Evolutionary conservation across 2,113 vertebrate species (phyloP), one percentile per base, ranked within the genome.

Genomic region (Halcyon malimbica): DNA sequence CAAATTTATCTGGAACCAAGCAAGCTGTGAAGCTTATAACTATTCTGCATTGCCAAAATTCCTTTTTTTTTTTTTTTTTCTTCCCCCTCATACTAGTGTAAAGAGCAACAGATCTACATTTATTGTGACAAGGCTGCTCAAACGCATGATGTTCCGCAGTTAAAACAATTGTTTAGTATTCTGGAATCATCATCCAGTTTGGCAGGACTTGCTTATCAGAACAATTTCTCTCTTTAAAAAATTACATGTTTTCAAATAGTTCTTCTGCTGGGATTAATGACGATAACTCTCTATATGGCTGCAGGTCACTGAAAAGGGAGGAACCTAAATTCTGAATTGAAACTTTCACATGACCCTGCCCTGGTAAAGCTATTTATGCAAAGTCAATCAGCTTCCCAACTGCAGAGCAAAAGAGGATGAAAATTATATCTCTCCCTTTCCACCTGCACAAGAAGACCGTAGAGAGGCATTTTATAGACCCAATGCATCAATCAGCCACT

Each of bases 151-250:
- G 31, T 83, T 92, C 62, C 73, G 89, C 44, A 71, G 69, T 78
- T 94, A 83, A 85, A 93, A 93, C 63, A 93, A 97, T 92, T 91
- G 41, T 92, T 94, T 75, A 89, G 68, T 59, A 92, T 95, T 90
- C 93, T 81, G 56, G 57, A 94, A 87, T 76, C 77, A 82, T 73
- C 77, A 96, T 18, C 44, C 50, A 73, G 65, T 89, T 96, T 75
- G 69, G 69, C 62, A 87, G 57, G 46, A 90, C 83, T 87, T 89
- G 50, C 80, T 87, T 84, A 92, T 57, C 31, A 79, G n/a, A 83
- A 1, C 13, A 17, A 76, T 75, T 78, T n/a, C 7, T 73, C 28
- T 65, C 57, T 62, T 85, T 6, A 53, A 57, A 78, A 96, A 86
- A 48, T 4, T 5, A 44, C 0, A 1, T 60, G 14, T 50, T 90